phyloP scores from a whole-genome alignment of 2,888 invertebrate species.

The Drosophila ezoana region DNA sequence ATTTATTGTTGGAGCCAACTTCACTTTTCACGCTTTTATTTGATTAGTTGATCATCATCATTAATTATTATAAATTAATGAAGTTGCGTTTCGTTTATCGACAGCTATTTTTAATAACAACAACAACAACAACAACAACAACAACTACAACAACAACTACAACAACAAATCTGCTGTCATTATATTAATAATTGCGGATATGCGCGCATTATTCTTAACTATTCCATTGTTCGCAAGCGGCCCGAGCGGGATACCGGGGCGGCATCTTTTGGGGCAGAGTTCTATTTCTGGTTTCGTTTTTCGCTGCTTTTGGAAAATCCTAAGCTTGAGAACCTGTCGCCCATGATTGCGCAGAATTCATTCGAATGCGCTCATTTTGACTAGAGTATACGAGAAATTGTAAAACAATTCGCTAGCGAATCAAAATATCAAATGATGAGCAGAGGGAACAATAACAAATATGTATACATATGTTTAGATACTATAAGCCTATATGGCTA shows the following conservation, averaged over 20 bases:
- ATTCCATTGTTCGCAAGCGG: constrained; percentile 32
- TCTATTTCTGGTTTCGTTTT: constrained; percentile 15
- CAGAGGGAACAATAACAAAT: too few species aligned
- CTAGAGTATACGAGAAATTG: background rate
- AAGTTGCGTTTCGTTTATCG: constrained; percentile 42
- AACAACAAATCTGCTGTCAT: constrained; percentile 51
- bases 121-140: constrained; percentile 13
- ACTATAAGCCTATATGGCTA: too few species aligned
- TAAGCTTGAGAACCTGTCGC: constrained; percentile 4
- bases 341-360: constrained; percentile 31
- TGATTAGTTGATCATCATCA: constrained; percentile 75
- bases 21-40: constrained; percentile 76
- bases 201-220: constrained; percentile 47
- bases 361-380: constrained; percentile 1
- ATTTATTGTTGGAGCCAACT: constrained; percentile 40
- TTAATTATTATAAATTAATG: constrained; percentile 76
- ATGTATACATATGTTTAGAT: too few species aligned
- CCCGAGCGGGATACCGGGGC: background rate
- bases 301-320: constrained; percentile 32
- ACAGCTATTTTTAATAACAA: constrained; percentile 46
- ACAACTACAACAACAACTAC: constrained; percentile 21
- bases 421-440: too few species aligned
- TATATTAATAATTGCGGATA: constrained; percentile 75
- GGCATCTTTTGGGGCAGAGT: background rate
- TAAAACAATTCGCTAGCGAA: background rate